Conservation (phyloP, 2,888 invertebrate genomes). For the Amiota mariae region DNA sequence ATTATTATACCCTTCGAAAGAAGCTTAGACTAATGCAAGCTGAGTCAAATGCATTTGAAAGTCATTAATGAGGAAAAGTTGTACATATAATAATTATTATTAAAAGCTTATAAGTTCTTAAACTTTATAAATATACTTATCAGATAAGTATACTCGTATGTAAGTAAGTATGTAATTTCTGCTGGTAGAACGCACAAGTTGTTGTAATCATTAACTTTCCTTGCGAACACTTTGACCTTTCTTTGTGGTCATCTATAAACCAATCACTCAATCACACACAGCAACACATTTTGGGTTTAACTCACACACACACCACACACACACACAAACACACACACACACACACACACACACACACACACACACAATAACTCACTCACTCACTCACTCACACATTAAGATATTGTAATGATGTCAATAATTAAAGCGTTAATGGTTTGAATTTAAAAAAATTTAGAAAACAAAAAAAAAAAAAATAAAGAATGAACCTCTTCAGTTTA, state of each 20-base stretch:
- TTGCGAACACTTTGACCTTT: slow-evolving; percentile 16
- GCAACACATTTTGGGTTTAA: too few species aligned
- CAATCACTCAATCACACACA: slow-evolving; percentile 3
- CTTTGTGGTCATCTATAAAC: too few species aligned
- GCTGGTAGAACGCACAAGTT: not conserved
- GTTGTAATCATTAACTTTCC: slow-evolving; percentile 8
- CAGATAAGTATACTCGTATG: too few species aligned
- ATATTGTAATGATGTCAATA: not conserved
- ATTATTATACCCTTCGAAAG: not conserved
- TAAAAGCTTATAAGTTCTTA: slow-evolving; percentile 1
- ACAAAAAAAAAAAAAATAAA: not conserved
- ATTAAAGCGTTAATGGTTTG: slow-evolving; percentile 1
- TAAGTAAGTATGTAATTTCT: not conserved
- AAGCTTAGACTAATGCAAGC: not conserved
- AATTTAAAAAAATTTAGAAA: slow-evolving; percentile 1
- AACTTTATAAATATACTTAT: not conserved
- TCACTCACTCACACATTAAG: not conserved
- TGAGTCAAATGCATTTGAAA: slow-evolving; percentile 5
- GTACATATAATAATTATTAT: slow-evolving; percentile 11
- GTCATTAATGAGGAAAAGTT: too few species aligned
- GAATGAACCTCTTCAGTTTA: not conserved
- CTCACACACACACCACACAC: too few species aligned
- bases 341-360: not conserved
- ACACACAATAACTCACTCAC: not conserved
- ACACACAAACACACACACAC: not conserved